phyloP scores from a whole-genome alignment of 1,140 invertebrate species.

The Patella vulgata region DNA sequence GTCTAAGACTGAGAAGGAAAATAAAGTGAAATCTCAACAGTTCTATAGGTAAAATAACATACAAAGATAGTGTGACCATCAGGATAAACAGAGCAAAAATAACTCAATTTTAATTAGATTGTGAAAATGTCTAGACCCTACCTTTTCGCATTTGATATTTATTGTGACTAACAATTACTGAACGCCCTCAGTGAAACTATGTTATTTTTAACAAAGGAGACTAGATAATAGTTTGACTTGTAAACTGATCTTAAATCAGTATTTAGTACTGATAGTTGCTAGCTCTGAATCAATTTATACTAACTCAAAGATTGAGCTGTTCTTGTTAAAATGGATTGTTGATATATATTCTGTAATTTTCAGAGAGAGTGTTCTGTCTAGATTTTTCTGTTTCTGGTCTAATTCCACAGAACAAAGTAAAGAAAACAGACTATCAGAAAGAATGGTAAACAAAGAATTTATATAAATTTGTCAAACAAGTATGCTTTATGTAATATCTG shows the following conservation, averaged over 20 bases:
- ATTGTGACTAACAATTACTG: no score
- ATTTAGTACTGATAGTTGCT: no score
- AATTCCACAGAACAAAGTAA: conserved; percentile 39
- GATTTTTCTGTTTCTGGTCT: conserved; percentile 49
- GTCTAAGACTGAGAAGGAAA: conserved; percentile 45
- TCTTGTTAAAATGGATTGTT: not conserved
- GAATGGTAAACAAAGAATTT: conserved; percentile 44
- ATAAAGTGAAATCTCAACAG: conserved; percentile 31
- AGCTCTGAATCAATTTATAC: no score
- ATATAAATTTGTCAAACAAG: no score
- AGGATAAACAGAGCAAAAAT: no score
- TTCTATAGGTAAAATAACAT: conserved; percentile 43
- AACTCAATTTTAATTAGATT: not conserved
- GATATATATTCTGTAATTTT: conserved; percentile 7
- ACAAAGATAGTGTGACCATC: conserved; percentile 1
- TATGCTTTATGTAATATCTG: no score
- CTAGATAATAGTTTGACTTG: no score
- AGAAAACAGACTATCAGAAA: conserved; percentile 46
- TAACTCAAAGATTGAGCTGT: no score
- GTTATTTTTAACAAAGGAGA: no score
- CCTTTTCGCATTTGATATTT: not conserved
- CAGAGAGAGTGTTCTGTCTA: conserved; percentile 44
- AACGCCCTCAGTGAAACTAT: no score
- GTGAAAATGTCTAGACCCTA: not conserved
- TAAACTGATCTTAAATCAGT: no score